These are phyloP conservation scores for Channa striata DNA, from an alignment of 2,797 vertebrate genomes.

Conservation along the genomic window DNA sequence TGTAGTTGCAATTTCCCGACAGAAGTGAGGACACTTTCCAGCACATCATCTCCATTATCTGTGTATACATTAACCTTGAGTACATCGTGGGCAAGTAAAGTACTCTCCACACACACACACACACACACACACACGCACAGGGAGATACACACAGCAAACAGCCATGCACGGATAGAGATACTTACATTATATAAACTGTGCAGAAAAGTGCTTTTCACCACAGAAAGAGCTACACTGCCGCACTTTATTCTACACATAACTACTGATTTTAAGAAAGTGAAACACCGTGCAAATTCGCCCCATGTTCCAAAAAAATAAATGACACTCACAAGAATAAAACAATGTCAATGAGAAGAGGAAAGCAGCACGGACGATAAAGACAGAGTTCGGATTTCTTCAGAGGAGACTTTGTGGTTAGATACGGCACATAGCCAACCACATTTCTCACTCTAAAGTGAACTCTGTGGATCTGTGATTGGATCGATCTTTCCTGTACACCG, in stretches of 20 bases:
- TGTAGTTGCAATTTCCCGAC: constrained; percentile 60
- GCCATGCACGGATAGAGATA: background rate
- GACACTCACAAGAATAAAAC: background rate
- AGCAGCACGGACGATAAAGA: background rate
- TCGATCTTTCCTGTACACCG: background rate
- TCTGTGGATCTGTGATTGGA: background rate
- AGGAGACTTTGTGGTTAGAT: background rate
- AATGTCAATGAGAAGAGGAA: background rate
- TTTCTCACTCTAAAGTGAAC: constrained; percentile 5
- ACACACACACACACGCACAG: constrained; percentile 11
- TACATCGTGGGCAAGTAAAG: constrained; percentile 29
- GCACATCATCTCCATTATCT: constrained; percentile 80
- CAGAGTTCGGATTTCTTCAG: background rate
- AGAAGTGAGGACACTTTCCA: constrained; percentile 68
- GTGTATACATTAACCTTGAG: constrained; percentile 83
- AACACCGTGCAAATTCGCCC: background rate
- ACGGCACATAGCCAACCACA: background rate
- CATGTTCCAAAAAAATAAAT: background rate
- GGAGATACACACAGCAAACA: constrained; percentile 17
- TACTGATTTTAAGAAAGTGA: background rate
- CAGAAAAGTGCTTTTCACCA: background rate
- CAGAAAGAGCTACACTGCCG: background rate
- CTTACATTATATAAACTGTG: constrained; percentile 23
- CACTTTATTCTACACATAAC: background rate
- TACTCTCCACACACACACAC: constrained; percentile 10